These are phyloP conservation scores for Opisthograptis luteolata DNA, from an alignment of 2,888 invertebrate species.

Conservation along the genomic window DNA sequence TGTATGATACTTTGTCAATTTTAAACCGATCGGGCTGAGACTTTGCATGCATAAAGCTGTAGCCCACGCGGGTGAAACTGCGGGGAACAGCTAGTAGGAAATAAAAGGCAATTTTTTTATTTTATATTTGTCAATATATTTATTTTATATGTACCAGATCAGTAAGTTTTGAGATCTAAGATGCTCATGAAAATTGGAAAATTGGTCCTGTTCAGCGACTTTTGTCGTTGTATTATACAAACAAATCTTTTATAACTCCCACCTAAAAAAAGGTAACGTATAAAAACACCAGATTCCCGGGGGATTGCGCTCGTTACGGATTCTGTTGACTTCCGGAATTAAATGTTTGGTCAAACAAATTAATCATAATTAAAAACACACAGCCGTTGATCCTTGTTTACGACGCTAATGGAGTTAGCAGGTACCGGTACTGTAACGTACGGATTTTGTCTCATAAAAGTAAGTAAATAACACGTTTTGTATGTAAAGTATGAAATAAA, in stretches of 20 bases:
- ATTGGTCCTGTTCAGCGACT: too few species aligned
- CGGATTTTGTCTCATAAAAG: slow-evolving; percentile 22
- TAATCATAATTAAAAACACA: slow-evolving; percentile 34
- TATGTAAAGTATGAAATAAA: slow-evolving; percentile 17
- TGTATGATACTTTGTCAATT: too few species aligned
- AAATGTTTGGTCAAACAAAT: slow-evolving; percentile 35
- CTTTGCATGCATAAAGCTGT: too few species aligned
- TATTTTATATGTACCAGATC: too few species aligned
- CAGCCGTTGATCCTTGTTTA: slow-evolving; percentile 17
- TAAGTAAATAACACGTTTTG: slow-evolving; percentile 18
- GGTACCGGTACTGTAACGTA: slow-evolving; percentile 4
- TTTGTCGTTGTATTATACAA: too few species aligned
- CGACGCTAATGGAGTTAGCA: slow-evolving; percentile 23
- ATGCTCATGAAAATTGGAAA: too few species aligned
- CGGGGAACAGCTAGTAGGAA: too few species aligned
- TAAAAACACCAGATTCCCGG: slow-evolving; percentile 6
- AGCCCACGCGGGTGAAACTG: too few species aligned
- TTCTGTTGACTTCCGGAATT: slow-evolving; percentile 16
- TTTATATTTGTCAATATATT: too few species aligned
- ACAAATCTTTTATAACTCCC: not conserved
- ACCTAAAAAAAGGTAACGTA: not conserved
- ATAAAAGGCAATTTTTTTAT: too few species aligned
- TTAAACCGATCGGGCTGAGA: too few species aligned
- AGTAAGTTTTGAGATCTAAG: too few species aligned
- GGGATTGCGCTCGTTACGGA: slow-evolving; percentile 8